phyloP scores from a whole-genome alignment of 2,888 invertebrate genomes.

The Thereva nobilitata region DNA sequence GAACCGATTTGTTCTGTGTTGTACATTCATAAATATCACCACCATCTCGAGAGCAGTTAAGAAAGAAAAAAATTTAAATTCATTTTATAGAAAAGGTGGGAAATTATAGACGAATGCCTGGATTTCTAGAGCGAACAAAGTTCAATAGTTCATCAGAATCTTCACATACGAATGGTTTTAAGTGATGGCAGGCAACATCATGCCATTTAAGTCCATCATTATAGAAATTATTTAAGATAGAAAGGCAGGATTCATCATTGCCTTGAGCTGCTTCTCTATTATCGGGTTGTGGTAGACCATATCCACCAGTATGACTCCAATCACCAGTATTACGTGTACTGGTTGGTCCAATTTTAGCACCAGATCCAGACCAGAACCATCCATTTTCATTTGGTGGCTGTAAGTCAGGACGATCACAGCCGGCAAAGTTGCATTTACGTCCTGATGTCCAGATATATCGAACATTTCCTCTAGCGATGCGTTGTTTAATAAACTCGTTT shows the following conservation, averaged over 20 bases:
- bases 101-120: slow-evolving; percentile 75
- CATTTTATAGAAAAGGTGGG: too few relatives aligned
- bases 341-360: slow-evolving; percentile 87
- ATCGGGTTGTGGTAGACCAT: slow-evolving; percentile 85
- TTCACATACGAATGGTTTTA: slow-evolving; percentile 87
- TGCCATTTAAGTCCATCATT: slow-evolving; percentile 86
- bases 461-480: slow-evolving; percentile 76
- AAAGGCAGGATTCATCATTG: slow-evolving; percentile 87
- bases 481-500: slow-evolving; percentile 87
- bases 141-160: slow-evolving; percentile 88
- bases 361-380: slow-evolving; percentile 95
- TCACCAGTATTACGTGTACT: slow-evolving; percentile 87
- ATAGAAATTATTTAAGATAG: slow-evolving; percentile 90
- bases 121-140: slow-evolving; percentile 88
- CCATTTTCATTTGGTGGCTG: slow-evolving; percentile 85
- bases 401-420: slow-evolving; percentile 80
- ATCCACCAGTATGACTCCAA: slow-evolving; percentile 88
- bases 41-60: neutral
- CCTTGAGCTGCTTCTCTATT: slow-evolving; percentile 90
- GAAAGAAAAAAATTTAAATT: too few relatives aligned
- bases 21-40: slow-evolving; percentile 13
- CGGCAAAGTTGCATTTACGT: slow-evolving; percentile 89
- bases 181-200: slow-evolving; percentile 84
- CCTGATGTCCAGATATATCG: slow-evolving; percentile 91
- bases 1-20: slow-evolving; percentile 27